Conservation (phyloP, 1,140 invertebrate genomes). For the Onthophagus taurus region DNA sequence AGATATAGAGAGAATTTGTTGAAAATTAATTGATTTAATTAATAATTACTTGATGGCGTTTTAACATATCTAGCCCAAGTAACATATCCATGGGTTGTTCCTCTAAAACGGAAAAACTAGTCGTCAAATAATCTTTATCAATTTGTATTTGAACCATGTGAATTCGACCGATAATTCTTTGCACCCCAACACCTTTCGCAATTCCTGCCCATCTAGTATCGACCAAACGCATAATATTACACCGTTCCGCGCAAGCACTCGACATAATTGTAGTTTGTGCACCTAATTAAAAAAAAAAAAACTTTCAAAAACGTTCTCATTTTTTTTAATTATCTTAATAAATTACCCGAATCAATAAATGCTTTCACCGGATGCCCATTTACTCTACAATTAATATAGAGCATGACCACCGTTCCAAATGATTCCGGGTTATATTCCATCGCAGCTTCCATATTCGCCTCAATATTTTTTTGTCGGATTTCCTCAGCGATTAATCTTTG, state of each 20-base stretch:
- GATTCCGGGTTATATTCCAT: constrained; percentile 98
- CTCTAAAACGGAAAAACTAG: constrained; percentile 95
- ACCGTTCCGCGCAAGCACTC: constrained; percentile 81
- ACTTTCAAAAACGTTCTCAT: constrained; percentile 1
- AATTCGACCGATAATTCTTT: constrained; percentile 90
- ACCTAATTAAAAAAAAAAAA: constrained; percentile 41
- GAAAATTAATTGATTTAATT: background rate
- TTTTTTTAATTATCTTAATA: background rate
- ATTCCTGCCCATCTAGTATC: constrained; percentile 92
- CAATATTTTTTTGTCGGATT: constrained; percentile 91
- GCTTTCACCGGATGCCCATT: constrained; percentile 95
- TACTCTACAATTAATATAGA: constrained; percentile 93
- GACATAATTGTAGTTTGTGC: constrained; percentile 95
- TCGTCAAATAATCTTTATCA: constrained; percentile 84
- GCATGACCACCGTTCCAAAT: constrained; percentile 94
- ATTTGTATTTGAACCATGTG: constrained; percentile 97
- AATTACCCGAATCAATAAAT: constrained; percentile 87
- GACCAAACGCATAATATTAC: constrained; percentile 91
- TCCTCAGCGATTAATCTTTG: constrained; percentile 92
- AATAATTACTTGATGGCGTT: constrained; percentile 72
- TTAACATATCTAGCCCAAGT: constrained; percentile 93
- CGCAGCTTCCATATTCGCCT: constrained; percentile 96
- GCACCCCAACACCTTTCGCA: constrained; percentile 93
- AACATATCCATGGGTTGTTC: constrained; percentile 99
- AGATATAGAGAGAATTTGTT: too few relatives aligned